Percentiles rank a stretch among this genome's conserved stretches.
phyloP scores from a whole-genome alignment of 2,888 invertebrate species.

The Folsomia manolachei region DNA sequence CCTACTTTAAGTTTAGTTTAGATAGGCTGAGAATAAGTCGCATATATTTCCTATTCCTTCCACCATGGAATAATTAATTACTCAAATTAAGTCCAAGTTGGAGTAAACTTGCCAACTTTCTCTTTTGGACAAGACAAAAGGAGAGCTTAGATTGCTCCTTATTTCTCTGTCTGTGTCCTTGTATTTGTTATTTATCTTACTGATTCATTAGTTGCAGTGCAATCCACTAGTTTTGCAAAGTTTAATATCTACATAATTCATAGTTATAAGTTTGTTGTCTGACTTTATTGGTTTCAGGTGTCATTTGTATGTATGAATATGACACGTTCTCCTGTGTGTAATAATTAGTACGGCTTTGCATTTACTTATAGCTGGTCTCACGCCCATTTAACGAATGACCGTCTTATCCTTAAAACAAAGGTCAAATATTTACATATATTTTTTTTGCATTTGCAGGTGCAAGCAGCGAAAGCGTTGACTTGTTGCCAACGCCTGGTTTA shows the following conservation, averaged over 20 bases:
- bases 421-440: too few species aligned
- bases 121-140: neutral
- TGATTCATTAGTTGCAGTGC: neutral
- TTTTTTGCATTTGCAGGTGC: constrained; percentile 59
- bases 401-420: too few species aligned
- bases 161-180: neutral
- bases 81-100: neutral
- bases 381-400: too few species aligned
- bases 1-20: neutral
- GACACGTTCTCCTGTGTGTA: too few species aligned
- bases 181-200: neutral
- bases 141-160: neutral
- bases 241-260: neutral
- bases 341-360: too few species aligned
- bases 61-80: neutral
- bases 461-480: constrained; percentile 76
- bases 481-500: constrained; percentile 77
- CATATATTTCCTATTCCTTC: neutral
- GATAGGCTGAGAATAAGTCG: neutral
- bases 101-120: neutral
- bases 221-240: neutral
- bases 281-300: neutral
- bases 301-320: neutral
- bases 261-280: neutral
- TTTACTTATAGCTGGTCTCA: too few species aligned